These are phyloP conservation scores for Nymphalis polychloros DNA, from an alignment of 2,888 invertebrate species.

Conservation along the genomic window DNA sequence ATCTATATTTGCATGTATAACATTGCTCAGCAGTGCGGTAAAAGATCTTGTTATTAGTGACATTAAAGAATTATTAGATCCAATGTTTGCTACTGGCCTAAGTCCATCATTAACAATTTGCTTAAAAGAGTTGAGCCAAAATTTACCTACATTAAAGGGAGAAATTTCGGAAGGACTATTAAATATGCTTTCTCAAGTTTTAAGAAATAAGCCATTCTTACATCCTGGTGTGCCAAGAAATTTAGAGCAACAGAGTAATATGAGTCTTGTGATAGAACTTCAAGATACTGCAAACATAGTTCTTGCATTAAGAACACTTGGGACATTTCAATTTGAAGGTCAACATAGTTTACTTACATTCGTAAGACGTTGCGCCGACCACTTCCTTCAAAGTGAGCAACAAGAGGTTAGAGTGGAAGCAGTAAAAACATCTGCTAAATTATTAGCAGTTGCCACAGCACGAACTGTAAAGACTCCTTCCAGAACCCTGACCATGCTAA, in stretches of 20 bases:
- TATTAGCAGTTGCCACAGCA: slow-evolving; percentile 91
- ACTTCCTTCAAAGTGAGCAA: slow-evolving; percentile 94
- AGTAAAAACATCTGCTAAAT: slow-evolving; percentile 94
- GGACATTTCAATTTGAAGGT: slow-evolving; percentile 94
- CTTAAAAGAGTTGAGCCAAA: slow-evolving; percentile 92
- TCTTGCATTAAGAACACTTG: slow-evolving; percentile 94
- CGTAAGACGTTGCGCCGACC: slow-evolving; percentile 95
- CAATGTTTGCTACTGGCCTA: slow-evolving; percentile 95
- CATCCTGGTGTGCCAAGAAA: slow-evolving; percentile 90
- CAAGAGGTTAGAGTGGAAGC: slow-evolving; percentile 95
- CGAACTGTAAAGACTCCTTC: slow-evolving; percentile 84
- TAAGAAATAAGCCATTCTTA: slow-evolving; percentile 92
- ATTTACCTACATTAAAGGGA: slow-evolving; percentile 92
- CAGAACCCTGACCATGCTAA: slow-evolving; percentile 91
- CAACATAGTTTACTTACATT: slow-evolving; percentile 93
- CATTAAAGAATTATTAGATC: slow-evolving; percentile 91
- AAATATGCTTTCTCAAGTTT: slow-evolving; percentile 93
- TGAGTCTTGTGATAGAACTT: slow-evolving; percentile 77
- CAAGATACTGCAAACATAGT: slow-evolving; percentile 92
- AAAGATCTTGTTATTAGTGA: slow-evolving; percentile 88
- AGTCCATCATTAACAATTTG: slow-evolving; percentile 95
- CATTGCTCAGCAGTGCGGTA: slow-evolving; percentile 93
- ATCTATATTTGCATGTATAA: slow-evolving; percentile 95
- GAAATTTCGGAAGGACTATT: slow-evolving; percentile 96
- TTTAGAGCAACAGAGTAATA: slow-evolving; percentile 74